Evolutionary conservation across 2,797 vertebrate species (phyloP).

Genomic region (Urocyon cinereoargenteus): DNA sequence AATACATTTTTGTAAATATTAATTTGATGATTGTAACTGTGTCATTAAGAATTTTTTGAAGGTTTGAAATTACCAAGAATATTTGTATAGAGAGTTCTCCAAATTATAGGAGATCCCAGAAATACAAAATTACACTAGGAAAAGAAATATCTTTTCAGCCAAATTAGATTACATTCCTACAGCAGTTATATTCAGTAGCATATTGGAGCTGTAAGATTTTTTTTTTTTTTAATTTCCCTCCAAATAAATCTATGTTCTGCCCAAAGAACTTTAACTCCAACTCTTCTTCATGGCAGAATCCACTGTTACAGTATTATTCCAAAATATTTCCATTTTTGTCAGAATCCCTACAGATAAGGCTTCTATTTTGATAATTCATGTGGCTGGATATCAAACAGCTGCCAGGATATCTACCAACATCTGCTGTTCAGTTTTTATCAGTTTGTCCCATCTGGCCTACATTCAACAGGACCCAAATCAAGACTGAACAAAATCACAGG

Average conservation of each 20-base stretch:
- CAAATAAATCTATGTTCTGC: conserved; percentile 45
- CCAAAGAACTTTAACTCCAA: conserved; percentile 49
- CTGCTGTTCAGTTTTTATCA: conserved; percentile 73
- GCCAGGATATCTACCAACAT: conserved; percentile 73
- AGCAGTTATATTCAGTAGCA: not conserved
- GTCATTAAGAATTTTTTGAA: not conserved
- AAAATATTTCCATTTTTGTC: conserved; percentile 71
- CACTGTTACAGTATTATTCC: not conserved
- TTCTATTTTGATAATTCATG: conserved; percentile 80
- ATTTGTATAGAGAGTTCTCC: not conserved
- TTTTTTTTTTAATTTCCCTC: not conserved
- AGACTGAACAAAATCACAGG: conserved; percentile 63
- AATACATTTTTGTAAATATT: not conserved
- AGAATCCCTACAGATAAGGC: conserved; percentile 68
- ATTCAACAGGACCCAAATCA: conserved; percentile 75
- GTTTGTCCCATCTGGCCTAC: conserved; percentile 75
- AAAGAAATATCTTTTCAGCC: conserved; percentile 30
- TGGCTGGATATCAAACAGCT: conserved; percentile 79
- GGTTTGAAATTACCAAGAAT: not conserved
- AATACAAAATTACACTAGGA: not conserved
- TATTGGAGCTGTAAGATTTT: not conserved
- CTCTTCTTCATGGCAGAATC: conserved; percentile 40
- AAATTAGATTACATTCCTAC: conserved; percentile 20
- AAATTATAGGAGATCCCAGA: not conserved
- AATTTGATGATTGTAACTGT: not conserved